Base-by-base conservation (phyloP, 2,113 vertebrate genomes). In the Maccullochella peelii region DNA sequence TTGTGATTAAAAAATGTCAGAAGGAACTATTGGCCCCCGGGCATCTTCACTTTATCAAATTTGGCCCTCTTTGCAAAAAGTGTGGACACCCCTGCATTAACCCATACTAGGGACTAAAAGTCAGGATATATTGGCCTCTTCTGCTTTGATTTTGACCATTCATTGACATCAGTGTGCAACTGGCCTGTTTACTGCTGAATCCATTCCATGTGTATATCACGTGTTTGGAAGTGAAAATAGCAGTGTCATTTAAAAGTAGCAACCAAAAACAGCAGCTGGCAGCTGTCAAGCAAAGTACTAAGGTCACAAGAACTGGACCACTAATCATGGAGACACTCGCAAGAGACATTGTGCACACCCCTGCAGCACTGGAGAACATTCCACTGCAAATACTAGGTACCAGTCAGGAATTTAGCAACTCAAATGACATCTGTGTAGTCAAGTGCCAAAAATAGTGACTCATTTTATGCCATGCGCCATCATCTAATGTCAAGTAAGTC, bases 401-500 rank as follows among this genome's bases (percentile, higher is more conserved):
- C 21, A 55, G 47, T 47, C 21, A 16, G 70, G 38, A 42, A 30
- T 61, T 61, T 50, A 54, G 27, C 47, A 49, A 38, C 58, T 83
- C 15, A 36, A 57, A 47, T 63, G 6, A 65, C 36, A 36, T 6
- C 10, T 70, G 20, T 58, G 40, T 62, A 23, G 27, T 62, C 18
- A 15, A 33, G 9, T 16, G 36, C 49, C 55, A 54, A 44, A 70
- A 57, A 63, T 61, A 82, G 54, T 50, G 55, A 52, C 55, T 67
- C 23, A 5, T 69, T 27, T 75, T 30, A 68, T 66, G 12, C 42
- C 11, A 14, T 36, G 38, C 0, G 5, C 20, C 8, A n/a, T 30
- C 72, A 49, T 49, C 71, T 38, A 47, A 59, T 74, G 49, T 76
- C 72, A 42, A 30, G 12, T 27, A 27, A 82, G 62, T 49, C 52